Conservation (phyloP, 1,140 invertebrate species). For the Fragariocoptes setiger region DNA sequence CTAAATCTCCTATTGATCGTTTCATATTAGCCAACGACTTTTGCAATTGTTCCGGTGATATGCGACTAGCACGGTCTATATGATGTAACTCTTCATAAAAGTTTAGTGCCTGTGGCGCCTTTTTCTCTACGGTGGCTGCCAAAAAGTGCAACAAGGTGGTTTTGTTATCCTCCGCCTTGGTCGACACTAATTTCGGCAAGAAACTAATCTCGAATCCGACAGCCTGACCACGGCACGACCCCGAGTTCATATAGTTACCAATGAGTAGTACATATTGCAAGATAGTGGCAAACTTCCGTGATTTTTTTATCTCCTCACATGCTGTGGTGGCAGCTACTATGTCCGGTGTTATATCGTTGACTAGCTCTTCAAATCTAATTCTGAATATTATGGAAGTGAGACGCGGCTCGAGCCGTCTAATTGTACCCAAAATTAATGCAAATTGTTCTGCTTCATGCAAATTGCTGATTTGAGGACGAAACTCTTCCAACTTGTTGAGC, state of each 20-base stretch:
- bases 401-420: constrained; percentile 56
- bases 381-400: constrained; percentile 68
- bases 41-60: constrained; percentile 36
- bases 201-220: constrained; percentile 89
- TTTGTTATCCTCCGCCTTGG: constrained; percentile 73
- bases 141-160: constrained; percentile 71
- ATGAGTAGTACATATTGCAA: constrained; percentile 50
- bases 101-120: constrained; percentile 46
- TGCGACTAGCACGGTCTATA: constrained; percentile 23
- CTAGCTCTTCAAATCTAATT: constrained; percentile 41
- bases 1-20: constrained; percentile 42
- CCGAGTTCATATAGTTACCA: constrained; percentile 18
- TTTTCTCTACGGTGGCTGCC: constrained; percentile 50
- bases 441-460: constrained; percentile 79
- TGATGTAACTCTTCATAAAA: constrained; percentile 63
- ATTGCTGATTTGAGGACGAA: constrained; percentile 40
- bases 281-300: constrained; percentile 58
- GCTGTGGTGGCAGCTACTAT: constrained; percentile 77
- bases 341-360: constrained; percentile 69
- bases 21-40: constrained; percentile 59
- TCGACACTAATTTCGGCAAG: constrained; percentile 49
- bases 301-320: constrained; percentile 67
- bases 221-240: constrained; percentile 63
- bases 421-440: constrained; percentile 44
- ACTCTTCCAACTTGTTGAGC: constrained; percentile 41